Conservation (phyloP, 2,797 vertebrate species). For the Benthosema pterotum region DNA sequence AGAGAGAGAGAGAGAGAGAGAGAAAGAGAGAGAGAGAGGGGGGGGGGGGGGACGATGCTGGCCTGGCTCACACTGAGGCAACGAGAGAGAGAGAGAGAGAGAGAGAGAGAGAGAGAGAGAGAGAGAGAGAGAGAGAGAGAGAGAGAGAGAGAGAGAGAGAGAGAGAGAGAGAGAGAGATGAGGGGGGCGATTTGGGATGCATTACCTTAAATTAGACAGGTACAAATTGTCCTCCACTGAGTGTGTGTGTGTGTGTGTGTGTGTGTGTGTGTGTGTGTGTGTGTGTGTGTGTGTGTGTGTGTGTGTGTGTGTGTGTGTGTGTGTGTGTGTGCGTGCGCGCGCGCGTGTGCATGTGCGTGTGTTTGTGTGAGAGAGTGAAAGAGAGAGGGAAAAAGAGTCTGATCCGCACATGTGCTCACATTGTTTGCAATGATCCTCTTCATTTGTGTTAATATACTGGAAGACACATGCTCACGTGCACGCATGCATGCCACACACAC, state of each 20-base stretch:
- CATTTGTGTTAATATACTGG: background rate
- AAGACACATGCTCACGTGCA: background rate
- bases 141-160: background rate
- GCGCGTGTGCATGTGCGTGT: background rate
- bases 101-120: background rate
- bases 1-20: background rate
- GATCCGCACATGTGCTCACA: no score
- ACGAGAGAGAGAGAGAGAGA: background rate
- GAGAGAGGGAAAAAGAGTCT: no score
- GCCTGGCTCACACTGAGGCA: constrained; percentile 50
- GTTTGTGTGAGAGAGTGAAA: background rate
- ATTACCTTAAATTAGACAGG: constrained; percentile 14
- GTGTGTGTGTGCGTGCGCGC: background rate
- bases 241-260: background rate
- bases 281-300: constrained; percentile 4
- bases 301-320: background rate
- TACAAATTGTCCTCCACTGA: constrained; percentile 2
- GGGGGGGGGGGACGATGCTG: constrained; percentile 56
- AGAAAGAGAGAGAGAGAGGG: constrained; percentile 21
- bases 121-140: background rate
- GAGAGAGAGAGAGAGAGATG: background rate
- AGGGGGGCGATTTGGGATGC: background rate
- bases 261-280: background rate
- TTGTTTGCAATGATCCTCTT: no score
- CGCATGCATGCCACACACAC: background rate